These are phyloP conservation scores for Beroe forskalii DNA, from an alignment of 37 sponge, comb jelly and placozoan species.

Conservation along the genomic window DNA sequence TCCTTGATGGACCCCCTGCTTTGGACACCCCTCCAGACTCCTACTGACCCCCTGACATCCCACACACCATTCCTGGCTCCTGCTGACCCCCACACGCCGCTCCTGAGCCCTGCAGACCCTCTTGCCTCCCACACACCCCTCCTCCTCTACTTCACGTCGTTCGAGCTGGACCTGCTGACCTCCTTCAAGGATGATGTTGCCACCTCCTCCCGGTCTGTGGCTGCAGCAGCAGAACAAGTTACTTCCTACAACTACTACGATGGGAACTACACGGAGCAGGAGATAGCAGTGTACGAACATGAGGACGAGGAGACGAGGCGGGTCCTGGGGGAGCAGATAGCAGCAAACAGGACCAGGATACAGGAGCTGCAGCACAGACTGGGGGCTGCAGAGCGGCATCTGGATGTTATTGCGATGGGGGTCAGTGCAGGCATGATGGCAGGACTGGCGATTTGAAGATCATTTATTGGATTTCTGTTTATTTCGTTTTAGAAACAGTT, in stretches of 20 bases:
- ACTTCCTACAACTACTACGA: conserved; percentile 26
- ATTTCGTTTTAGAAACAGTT: too few species aligned
- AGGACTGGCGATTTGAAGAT: not conserved
- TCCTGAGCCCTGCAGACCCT: too few species aligned
- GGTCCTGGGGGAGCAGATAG: conserved; percentile 6
- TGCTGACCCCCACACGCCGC: too few species aligned
- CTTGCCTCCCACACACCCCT: not conserved
- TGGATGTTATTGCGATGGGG: too few species aligned
- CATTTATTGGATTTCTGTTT: too few species aligned
- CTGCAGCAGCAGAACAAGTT: not conserved
- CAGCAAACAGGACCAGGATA: not conserved
- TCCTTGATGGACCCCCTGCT: not conserved
- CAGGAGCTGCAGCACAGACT: not conserved
- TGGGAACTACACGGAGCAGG: conserved; percentile 38
- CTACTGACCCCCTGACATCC: not conserved
- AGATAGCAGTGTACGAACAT: conserved; percentile 54
- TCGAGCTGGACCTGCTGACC: conserved; percentile 7
- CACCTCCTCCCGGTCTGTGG: not conserved
- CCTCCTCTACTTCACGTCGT: not conserved
- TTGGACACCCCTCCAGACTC: not conserved
- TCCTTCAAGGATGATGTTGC: not conserved
- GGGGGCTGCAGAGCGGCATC: not conserved
- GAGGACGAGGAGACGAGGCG: conserved; percentile 47
- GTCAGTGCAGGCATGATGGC: too few species aligned
- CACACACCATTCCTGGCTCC: not conserved